Evolutionary conservation across 2,113 vertebrate species (phyloP), one percentile per base, ranked within the genome.

Genomic region (Percopsis transmontana): DNA sequence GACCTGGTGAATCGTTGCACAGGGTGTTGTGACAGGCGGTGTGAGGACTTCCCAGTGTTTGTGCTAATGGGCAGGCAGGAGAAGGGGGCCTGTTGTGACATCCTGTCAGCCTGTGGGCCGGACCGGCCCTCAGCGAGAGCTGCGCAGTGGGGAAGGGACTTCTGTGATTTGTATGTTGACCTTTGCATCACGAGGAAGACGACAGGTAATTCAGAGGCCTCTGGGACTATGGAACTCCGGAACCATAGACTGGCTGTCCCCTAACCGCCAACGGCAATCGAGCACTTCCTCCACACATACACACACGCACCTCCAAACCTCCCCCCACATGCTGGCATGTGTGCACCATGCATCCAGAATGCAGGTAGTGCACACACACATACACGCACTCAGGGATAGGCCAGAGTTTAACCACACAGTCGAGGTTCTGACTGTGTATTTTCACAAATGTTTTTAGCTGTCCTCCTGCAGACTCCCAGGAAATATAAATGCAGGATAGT

Each of bases 81-180:
- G 78, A 62, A 81, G 55, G 21, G 55, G 65, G 86, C 71, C 65
- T 89, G 85, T 87, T 88, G 82, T 90, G 90, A 89, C 88, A 87
- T 75, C 73, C 82, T 83, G 88, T 87, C 88, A 88, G 88, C 86
- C 86, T 72, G 86, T 84, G 85, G 89, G 87, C 86, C 80, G 82
- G 85, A 79, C 85, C 23, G 76, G 54, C 53, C 58, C 83, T 85
- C 81, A 11, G 73, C 56, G 72, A 85, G 85, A 82, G 62, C 21
- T 5, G 70, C 72, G 45, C 87, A 87, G 92, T 76, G 83, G 92
- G 90, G n/a, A n/a, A 90, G 89, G 92, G 93, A 92, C 81, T 92
- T 91, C 91, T 88, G 85, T 89, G 92, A 94, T 92, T n/a, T 95
- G 94, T 93, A 90, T 90, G 90, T 92, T 94, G 94, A 94, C 92